These are phyloP conservation scores for Spondyliosoma cantharus DNA, from an alignment of 2,797 vertebrate species.

Conservation along the genomic window DNA sequence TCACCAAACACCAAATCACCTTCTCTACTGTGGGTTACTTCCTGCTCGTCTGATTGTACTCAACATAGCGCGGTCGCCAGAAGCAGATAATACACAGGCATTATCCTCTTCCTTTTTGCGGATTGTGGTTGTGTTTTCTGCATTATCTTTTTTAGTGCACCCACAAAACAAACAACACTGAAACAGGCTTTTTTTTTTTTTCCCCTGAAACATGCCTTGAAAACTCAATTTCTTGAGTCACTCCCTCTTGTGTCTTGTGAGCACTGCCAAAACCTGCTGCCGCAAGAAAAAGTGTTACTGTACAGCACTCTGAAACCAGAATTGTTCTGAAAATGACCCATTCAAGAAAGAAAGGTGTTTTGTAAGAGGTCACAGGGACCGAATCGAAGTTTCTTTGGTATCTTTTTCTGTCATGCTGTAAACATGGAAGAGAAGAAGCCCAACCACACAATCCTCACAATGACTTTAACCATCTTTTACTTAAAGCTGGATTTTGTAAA, in stretches of 20 bases:
- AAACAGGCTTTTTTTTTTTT: neutral
- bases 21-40: conserved; percentile 30
- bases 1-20: conserved; percentile 57
- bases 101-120: neutral
- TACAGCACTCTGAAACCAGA: neutral
- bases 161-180: neutral
- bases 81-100: neutral
- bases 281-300: neutral
- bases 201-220: neutral
- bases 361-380: no score
- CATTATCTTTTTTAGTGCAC: neutral
- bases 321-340: conserved; percentile 21
- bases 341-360: conserved; percentile 17
- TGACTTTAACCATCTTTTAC: neutral
- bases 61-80: neutral
- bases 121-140: neutral
- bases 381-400: neutral
- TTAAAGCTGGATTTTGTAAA: neutral
- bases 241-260: neutral
- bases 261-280: conserved; percentile 14
- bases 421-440: neutral
- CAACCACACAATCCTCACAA: neutral
- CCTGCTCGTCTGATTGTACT: neutral
- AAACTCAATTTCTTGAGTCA: neutral
- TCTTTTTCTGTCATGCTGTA: neutral